Conservation (phyloP, 2,888 invertebrate species). For the Tinea trinotella region DNA sequence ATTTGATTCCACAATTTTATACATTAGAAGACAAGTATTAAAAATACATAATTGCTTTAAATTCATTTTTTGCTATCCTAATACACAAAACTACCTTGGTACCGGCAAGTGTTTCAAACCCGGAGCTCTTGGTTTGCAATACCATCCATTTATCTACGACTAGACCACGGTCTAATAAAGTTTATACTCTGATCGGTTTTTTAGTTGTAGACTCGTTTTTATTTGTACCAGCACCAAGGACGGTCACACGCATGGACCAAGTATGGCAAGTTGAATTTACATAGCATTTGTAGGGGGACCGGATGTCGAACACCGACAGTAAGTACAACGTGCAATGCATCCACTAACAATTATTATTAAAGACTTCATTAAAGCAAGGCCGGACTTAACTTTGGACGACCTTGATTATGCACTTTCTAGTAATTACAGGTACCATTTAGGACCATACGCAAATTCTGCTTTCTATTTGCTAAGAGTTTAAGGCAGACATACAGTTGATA, state of each 20-base stretch:
- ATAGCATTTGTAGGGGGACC: conserved; percentile 46
- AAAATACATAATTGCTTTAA: too few species aligned
- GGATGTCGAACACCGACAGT: conserved; percentile 47
- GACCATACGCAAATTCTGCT: neutral
- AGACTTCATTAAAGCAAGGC: conserved; percentile 10
- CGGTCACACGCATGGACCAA: conserved; percentile 40
- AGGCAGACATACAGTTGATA: too few species aligned
- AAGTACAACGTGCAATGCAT: conserved; percentile 45
- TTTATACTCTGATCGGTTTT: too few species aligned
- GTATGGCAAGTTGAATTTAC: conserved; percentile 40
- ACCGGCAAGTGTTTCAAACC: too few species aligned
- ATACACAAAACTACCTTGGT: too few species aligned
- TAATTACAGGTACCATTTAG: neutral
- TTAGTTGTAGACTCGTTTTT: conserved; percentile 7
- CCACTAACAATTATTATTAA: conserved; percentile 20
- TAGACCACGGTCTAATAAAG: too few species aligned
- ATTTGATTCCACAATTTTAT: too few species aligned
- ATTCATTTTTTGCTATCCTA: too few species aligned
- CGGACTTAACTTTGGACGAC: conserved; percentile 5
- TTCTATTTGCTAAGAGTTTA: too few species aligned
- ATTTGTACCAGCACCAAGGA: conserved; percentile 33
- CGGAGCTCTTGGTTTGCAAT: too few species aligned
- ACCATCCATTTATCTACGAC: too few species aligned
- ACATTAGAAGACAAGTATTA: too few species aligned
- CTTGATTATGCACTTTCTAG: conserved; percentile 14